phyloP scores from a whole-genome alignment of 2,797 vertebrate species.

The Sternarchorhynchus goeldii region DNA sequence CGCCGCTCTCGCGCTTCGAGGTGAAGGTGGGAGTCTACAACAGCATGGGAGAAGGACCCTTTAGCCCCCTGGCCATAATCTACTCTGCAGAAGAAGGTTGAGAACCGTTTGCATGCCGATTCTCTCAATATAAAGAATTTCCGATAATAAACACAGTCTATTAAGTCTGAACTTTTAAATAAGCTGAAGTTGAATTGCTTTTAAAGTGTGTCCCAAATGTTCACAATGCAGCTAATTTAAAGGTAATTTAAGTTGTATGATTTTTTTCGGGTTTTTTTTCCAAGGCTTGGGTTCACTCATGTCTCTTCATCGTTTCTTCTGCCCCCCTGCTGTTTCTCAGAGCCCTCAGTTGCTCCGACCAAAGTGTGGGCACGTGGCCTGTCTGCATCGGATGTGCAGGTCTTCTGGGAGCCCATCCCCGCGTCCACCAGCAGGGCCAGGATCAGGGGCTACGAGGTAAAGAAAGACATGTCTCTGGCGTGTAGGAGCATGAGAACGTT shows the following conservation, averaged over 20 bases:
- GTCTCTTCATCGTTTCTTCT: not conserved
- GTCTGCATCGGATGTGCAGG: slow-evolving; percentile 81
- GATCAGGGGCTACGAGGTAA: slow-evolving; percentile 85
- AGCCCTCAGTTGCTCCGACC: slow-evolving; percentile 77
- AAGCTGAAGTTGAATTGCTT: no score
- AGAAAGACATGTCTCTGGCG: not conserved
- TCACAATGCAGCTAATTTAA: no score
- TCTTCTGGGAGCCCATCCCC: slow-evolving; percentile 80
- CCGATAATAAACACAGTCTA: not conserved
- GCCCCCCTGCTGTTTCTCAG: slow-evolving; percentile 46
- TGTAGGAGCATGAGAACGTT: no score
- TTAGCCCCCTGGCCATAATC: slow-evolving; percentile 72
- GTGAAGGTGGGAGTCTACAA: slow-evolving; percentile 88
- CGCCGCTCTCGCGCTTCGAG: slow-evolving; percentile 82
- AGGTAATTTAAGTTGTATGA: no score
- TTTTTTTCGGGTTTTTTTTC: not conserved
- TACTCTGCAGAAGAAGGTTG: slow-evolving; percentile 86
- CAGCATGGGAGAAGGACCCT: slow-evolving; percentile 80
- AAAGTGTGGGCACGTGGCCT: slow-evolving; percentile 71
- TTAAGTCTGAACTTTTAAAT: no score
- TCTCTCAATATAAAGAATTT: slow-evolving; percentile 17
- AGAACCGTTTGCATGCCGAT: slow-evolving; percentile 46
- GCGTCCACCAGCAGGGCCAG: slow-evolving; percentile 74
- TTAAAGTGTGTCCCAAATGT: no score
- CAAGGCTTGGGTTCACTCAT: not conserved